phyloP scores from a whole-genome alignment of 2,888 invertebrate genomes.

The Nowickia ferox region DNA sequence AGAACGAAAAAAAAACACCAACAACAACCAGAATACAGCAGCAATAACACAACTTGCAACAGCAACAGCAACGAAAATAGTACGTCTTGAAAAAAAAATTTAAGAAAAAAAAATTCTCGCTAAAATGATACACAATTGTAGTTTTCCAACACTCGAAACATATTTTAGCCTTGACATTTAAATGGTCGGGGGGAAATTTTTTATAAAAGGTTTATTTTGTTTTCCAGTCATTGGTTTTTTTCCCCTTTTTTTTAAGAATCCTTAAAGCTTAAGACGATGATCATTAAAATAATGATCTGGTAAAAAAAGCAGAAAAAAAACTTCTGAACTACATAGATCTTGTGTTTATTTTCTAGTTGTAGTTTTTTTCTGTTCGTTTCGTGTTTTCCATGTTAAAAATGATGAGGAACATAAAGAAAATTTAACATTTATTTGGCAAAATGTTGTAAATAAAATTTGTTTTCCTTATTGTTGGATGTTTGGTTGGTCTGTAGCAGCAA shows the following conservation, averaged over 20 bases:
- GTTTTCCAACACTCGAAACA: constrained; percentile 50
- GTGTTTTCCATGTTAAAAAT: constrained; percentile 51
- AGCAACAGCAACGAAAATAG: constrained; percentile 32
- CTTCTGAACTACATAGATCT: constrained; percentile 45
- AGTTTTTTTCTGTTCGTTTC: constrained; percentile 19
- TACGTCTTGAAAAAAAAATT: constrained; percentile 29
- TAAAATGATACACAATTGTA: constrained; percentile 58
- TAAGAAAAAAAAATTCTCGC: constrained; percentile 31
- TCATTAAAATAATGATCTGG: constrained; percentile 58
- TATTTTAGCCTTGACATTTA: constrained; percentile 63
- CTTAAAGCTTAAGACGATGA: constrained; percentile 41
- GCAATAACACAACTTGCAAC: constrained; percentile 64
- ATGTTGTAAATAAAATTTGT: constrained; percentile 41
- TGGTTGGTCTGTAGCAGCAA: too few relatives aligned
- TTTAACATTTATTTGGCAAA: constrained; percentile 50
- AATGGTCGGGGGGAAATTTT: constrained; percentile 24
- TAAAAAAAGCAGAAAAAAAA: background rate
- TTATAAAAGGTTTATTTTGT: constrained; percentile 49
- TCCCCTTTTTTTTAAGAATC: constrained; percentile 18
- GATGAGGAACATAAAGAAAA: constrained; percentile 55
- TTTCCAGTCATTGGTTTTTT: constrained; percentile 29
- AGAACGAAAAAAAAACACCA: constrained; percentile 35
- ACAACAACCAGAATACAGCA: constrained; percentile 59
- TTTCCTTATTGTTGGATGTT: constrained; percentile 8
- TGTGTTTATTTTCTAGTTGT: constrained; percentile 2